Percentiles rank a stretch among this genome's conserved stretches.
Evolutionary conservation across 2,113 vertebrate species (phyloP).

Genomic region (Corvus cornix): DNA sequence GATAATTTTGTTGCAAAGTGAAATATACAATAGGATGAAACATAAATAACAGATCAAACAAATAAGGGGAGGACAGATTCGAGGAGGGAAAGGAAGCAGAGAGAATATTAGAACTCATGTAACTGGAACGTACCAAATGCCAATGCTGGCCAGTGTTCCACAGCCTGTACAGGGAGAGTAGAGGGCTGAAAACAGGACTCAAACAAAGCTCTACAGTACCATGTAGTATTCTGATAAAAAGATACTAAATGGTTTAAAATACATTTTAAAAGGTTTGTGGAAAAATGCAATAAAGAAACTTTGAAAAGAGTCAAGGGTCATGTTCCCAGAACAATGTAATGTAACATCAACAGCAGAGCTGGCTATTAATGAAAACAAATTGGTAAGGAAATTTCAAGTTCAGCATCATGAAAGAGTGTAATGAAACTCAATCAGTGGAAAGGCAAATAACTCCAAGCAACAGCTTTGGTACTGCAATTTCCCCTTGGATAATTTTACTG

Average conservation of each 20-base stretch:
- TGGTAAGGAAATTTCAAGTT: background rate
- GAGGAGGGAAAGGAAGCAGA: background rate
- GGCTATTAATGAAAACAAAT: background rate
- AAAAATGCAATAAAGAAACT: background rate
- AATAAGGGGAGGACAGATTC: background rate
- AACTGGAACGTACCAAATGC: background rate
- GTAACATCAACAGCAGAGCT: background rate
- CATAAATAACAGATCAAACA: background rate
- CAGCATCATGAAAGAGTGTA: background rate
- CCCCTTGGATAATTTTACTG: constrained; percentile 18
- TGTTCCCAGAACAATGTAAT: background rate
- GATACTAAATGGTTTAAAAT: background rate
- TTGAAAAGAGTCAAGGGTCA: background rate
- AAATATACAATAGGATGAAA: background rate
- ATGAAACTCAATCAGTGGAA: background rate
- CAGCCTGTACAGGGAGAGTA: background rate
- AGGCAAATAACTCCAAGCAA: constrained; percentile 17
- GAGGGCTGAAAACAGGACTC: background rate
- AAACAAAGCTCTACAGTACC: background rate
- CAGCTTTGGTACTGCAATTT: background rate
- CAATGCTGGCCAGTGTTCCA: background rate
- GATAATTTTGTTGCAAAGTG: background rate
- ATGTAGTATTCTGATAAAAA: background rate
- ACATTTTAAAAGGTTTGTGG: background rate
- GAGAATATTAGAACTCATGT: background rate